Conservation (phyloP, 2,113 vertebrate genomes). For the Irena cyanogastra region DNA sequence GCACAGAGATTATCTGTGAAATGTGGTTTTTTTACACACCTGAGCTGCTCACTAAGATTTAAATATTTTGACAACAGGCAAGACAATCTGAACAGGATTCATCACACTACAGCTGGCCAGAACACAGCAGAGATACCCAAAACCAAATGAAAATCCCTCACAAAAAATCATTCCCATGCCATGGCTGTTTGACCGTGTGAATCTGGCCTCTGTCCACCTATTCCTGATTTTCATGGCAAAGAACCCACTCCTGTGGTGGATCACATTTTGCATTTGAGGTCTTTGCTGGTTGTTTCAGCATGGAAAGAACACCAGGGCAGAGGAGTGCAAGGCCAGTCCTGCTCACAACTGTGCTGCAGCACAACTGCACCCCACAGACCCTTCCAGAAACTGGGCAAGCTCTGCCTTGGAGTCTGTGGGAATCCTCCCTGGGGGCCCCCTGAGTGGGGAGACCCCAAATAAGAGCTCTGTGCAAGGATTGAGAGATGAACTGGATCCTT, state of each 20-base stretch:
- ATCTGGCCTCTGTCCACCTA: background rate
- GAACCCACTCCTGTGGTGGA: background rate
- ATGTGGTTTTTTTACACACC: background rate
- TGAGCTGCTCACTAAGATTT: background rate
- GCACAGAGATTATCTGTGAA: background rate
- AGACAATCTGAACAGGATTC: background rate
- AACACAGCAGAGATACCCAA: background rate
- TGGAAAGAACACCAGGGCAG: background rate
- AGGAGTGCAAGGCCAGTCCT: background rate
- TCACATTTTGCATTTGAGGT: background rate
- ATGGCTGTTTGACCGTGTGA: accelerated
- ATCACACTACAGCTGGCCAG: background rate
- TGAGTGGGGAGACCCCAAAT: no score
- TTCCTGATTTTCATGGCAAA: background rate
- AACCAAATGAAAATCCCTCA: background rate
- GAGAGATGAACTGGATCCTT: no score
- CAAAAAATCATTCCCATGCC: background rate
- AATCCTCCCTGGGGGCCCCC: no score
- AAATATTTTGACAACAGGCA: background rate
- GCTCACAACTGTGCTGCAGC: background rate
- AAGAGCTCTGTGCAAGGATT: no score
- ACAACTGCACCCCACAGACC: background rate
- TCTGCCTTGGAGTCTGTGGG: no score
- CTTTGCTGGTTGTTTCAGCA: background rate
- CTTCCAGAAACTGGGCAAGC: background rate